A percentile compares a stretch with the other conserved stretches of the same genome.
Conservation (phyloP, 2,888 invertebrate genomes). For the Lordiphosa fenestrarum region DNA sequence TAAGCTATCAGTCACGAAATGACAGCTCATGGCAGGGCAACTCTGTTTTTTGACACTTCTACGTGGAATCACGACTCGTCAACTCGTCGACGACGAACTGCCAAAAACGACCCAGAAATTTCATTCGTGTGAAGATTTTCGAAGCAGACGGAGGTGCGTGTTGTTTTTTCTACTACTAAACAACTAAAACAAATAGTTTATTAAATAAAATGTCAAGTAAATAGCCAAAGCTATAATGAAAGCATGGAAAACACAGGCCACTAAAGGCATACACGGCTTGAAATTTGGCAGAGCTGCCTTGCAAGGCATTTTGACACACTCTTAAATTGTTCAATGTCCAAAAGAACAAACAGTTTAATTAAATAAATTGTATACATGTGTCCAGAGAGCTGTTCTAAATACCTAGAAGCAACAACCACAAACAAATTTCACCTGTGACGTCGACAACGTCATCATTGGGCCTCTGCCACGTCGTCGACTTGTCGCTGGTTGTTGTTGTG, state of each 20-base stretch:
- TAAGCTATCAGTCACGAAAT: neutral
- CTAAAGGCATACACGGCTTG: neutral
- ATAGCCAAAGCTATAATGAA: too few species aligned
- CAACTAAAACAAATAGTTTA: slow-evolving; percentile 5
- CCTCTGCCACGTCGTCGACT: slow-evolving; percentile 65
- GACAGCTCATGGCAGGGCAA: slow-evolving; percentile 14
- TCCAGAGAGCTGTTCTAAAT: neutral
- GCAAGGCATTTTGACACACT: neutral
- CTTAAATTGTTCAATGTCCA: too few species aligned
- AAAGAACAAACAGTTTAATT: neutral
- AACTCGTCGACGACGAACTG: slow-evolving; percentile 28
- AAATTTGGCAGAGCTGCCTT: neutral
- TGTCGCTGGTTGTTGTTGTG: slow-evolving; percentile 26
- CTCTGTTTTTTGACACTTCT: slow-evolving; percentile 47
- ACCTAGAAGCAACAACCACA: neutral
- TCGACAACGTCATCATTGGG: slow-evolving; percentile 13
- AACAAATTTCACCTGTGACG: slow-evolving; percentile 53
- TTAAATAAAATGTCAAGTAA: slow-evolving; percentile 3
- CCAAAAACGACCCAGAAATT: slow-evolving; percentile 16
- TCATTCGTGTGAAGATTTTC: slow-evolving; percentile 67
- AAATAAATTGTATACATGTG: neutral
- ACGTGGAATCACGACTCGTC: slow-evolving; percentile 57
- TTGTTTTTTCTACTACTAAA: neutral
- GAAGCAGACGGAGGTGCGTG: slow-evolving; percentile 55
- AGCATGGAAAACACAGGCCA: too few species aligned